Base-by-base conservation (phyloP, 2,113 vertebrate genomes). In the Lagopus leucura region DNA sequence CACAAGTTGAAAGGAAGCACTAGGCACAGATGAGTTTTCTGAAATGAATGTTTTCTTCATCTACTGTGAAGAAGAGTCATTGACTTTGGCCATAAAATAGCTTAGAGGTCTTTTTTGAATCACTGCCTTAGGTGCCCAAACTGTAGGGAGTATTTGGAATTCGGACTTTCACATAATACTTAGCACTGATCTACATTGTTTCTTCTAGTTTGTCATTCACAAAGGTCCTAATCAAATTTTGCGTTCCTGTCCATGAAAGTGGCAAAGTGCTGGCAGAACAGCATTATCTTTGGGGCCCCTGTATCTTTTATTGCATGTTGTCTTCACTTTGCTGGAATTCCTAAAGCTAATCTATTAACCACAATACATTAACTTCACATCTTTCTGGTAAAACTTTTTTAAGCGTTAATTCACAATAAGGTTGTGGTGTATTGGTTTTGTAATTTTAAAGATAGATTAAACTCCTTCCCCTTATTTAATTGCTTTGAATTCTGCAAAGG, bases 391-490 rank as follows among this genome's bases (percentile, higher is more conserved):
- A 70, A n/a, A 73, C 3, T 79, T 87, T 36, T 45, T 40, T 40
- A 67, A 67, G 10, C 84, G 38, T 55, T 82, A 75, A 89, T 82
- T 94, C 74, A 88, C 52, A 61, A 17, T n/a, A 72, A 79, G 5
- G 28, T 82, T 88, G 63, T 32, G 20, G 30, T 42, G 5, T 42
- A 27, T 47, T 38, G 42, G 43, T 65, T 96, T 76, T 85, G 47
- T 50, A 74, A 34, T 75, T 91, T 88, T 76, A 79, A 87, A 72
- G 52, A 58, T 24, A 73, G 70, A 79, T 91, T 85, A 79, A 85
- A 82, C n/a, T 87, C 21, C n/a, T 57, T 91, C 28, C 14, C 28
- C 9, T 60, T 57, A 13, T 32, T 58, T 85, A 78, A 61, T 93
- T 75, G 52, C 22, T 75, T 82, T 64, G 32, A 9, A 82, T 91